Percentiles rank a stretch among this genome's conserved stretches.
These are phyloP conservation scores for Acrossocheilus wenchowensis DNA, from an alignment of 2,797 vertebrate species.

Conservation along the genomic window DNA sequence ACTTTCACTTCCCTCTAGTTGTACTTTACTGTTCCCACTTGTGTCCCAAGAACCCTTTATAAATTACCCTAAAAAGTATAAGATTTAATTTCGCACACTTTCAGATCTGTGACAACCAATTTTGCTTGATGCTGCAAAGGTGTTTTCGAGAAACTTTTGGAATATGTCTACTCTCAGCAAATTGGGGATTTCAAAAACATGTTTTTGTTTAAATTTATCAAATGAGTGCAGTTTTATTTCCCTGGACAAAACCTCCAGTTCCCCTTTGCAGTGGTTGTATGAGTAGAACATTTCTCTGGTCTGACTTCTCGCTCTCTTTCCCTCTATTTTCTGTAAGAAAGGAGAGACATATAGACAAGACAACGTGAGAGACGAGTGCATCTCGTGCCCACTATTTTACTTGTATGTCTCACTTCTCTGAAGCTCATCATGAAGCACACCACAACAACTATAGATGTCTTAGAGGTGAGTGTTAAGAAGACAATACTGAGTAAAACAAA, in stretches of 20 bases:
- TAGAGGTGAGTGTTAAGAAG: background rate
- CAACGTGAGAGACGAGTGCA: slow-evolving; percentile 3
- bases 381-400: slow-evolving; percentile 22
- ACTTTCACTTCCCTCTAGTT: slow-evolving; percentile 27
- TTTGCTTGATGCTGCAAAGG: background rate
- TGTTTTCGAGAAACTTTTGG: background rate
- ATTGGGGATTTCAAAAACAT: slow-evolving; percentile 16
- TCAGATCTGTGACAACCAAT: background rate
- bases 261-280: background rate
- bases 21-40: background rate
- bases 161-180: background rate
- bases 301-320: background rate
- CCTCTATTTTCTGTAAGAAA: background rate
- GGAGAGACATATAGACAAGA: slow-evolving; percentile 25
- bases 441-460: background rate
- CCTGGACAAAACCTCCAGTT: background rate
- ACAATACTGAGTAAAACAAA: background rate
- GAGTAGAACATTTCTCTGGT: slow-evolving; percentile 2
- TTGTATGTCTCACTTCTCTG: slow-evolving; percentile 23
- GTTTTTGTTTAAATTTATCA: background rate
- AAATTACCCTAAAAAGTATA: background rate
- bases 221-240: slow-evolving; percentile 25
- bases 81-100: background rate
- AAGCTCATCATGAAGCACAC: slow-evolving; percentile 21
- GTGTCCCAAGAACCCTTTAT: background rate